Conservation (phyloP, 2,797 vertebrate genomes). For the Notamacropus eugenii region DNA sequence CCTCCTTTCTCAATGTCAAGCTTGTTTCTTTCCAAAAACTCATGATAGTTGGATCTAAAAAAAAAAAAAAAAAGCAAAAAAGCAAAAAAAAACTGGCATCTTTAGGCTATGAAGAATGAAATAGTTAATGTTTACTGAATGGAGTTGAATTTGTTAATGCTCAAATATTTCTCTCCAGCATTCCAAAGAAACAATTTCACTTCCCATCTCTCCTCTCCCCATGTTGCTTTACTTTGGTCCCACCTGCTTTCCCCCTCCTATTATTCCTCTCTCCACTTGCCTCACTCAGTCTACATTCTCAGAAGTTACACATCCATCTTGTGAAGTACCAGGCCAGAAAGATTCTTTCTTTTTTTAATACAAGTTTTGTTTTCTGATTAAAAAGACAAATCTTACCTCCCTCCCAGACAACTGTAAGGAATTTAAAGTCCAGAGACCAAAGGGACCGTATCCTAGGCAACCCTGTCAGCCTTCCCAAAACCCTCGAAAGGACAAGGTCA, state of each 20-base stretch:
- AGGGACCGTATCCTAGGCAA: constrained; percentile 75
- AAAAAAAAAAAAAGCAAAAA: neutral
- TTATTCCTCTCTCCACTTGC: neutral
- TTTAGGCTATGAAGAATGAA: neutral
- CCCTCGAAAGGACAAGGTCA: constrained; percentile 47
- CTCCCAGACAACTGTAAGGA: constrained; percentile 77
- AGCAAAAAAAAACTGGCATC: neutral
- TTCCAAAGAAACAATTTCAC: neutral
- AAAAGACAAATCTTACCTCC: constrained; percentile 72
- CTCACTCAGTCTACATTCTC: neutral
- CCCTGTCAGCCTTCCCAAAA: constrained; percentile 66
- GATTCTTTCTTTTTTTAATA: constrained; percentile 70
- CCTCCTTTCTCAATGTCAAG: neutral
- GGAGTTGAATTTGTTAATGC: neutral
- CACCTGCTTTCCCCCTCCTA: neutral
- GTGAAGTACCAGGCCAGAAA: neutral
- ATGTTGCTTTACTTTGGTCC: neutral
- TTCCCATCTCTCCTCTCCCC: neutral
- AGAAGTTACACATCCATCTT: neutral
- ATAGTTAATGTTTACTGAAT: neutral
- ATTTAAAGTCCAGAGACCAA: constrained; percentile 69
- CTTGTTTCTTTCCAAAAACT: neutral
- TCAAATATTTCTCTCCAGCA: neutral
- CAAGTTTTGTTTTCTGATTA: constrained; percentile 68
- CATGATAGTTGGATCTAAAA: neutral